Conservation (phyloP, 2,888 invertebrate species). For the Metopia argyrocephala region DNA sequence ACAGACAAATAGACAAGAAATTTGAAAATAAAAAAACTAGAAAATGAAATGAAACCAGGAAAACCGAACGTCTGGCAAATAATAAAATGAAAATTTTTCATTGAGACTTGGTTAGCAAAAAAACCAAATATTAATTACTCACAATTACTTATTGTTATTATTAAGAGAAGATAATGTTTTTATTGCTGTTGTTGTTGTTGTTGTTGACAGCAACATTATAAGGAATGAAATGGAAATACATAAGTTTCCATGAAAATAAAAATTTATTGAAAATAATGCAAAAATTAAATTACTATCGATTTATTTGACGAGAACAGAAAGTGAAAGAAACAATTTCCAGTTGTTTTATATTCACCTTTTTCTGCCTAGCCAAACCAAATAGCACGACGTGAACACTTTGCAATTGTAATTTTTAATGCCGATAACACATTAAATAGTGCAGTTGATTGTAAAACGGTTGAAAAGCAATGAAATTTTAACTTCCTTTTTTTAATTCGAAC, state of each 20-base stretch:
- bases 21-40: neutral
- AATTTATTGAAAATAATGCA: neutral
- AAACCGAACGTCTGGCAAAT: slow-evolving; percentile 43
- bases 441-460: too few relatives aligned
- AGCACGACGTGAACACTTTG: too few relatives aligned
- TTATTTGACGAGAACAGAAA: too few relatives aligned
- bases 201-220: neutral
- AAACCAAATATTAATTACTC: slow-evolving; percentile 66
- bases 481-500: too few relatives aligned
- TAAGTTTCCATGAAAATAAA: neutral
- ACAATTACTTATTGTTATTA: slow-evolving; percentile 66
- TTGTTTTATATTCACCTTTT: too few relatives aligned
- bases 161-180: neutral
- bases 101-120: slow-evolving; percentile 56
- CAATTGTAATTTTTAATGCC: too few relatives aligned
- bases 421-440: too few relatives aligned
- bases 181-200: slow-evolving; percentile 18
- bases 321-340: too few relatives aligned
- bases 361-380: too few relatives aligned
- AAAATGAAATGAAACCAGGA: neutral
- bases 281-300: neutral
- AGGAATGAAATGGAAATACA: neutral
- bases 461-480: too few relatives aligned
- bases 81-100: slow-evolving; percentile 47
- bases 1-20: slow-evolving; percentile 57